Evolutionary conservation across 2,888 invertebrate species (phyloP), one percentile per base, ranked within the genome.

Genomic region (Cryptops parisi): DNA sequence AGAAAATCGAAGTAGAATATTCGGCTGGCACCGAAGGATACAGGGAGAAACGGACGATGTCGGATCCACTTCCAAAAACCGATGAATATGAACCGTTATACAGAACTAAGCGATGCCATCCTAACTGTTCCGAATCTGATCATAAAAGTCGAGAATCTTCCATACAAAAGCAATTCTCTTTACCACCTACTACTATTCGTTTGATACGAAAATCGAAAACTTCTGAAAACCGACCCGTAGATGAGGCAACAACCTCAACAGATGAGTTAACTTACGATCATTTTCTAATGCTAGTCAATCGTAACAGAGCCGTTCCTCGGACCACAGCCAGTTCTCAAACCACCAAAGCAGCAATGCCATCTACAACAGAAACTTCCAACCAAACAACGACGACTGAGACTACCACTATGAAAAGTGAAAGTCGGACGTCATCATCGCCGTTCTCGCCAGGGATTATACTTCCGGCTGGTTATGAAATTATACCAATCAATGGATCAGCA

Each of bases 1-100:
- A 77, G 53, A 75, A 77, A 2, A 75, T 76, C 70, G 67, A 74
- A n/a, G 59, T 83, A 26, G 74, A 74, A 26, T 84, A 83, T 72
- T 71, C 76, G 49, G 82, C 83, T 62, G 82, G 83, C 62, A 82
- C 83, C 66, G 78, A 81, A 62, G 83, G 83, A 65, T 77, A 41
- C 41, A 40, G 33, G 24, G 50, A 48, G 23, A 48, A 38, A 21
- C 26, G 48, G 9, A 48, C 27, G 17, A 15, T 48, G 33, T 33
- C 33, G 33, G 33, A 33, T 33, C 33, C 33, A 15, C 33, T 15
- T 9, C 33, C 33, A 9, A 6, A 6, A 33, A 33, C 33, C 6
- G 9, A 33, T 6, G 9, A 6, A 6, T 15, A 6, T 15, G 15
- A 15, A 15, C 33, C 33, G 9, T 15, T 33, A 9, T 33, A 6